Evolutionary conservation across 2,888 invertebrate genomes (phyloP).

Genomic region (Callyntrura guangdongensis): DNA sequence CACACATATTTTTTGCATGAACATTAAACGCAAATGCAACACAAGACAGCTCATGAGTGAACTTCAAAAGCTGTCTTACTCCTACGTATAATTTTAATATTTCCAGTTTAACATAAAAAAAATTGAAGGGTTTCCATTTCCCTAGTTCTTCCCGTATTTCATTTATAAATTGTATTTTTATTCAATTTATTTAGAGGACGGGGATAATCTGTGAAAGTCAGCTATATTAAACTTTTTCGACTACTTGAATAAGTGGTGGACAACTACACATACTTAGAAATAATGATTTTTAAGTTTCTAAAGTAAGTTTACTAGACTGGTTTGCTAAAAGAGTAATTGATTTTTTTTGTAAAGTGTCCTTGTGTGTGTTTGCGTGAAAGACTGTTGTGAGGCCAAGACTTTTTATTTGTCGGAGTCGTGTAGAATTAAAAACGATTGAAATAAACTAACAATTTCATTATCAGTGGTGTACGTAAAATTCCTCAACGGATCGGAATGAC

Average conservation of each 20-base stretch:
- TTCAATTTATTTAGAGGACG: too few species aligned
- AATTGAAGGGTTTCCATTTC: too few species aligned
- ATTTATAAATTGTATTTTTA: too few species aligned
- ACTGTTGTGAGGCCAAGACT: not conserved
- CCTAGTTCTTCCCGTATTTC: too few species aligned
- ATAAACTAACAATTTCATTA: constrained; percentile 9
- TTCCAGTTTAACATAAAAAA: not conserved
- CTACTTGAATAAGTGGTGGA: not conserved
- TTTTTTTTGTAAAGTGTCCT: constrained; percentile 10
- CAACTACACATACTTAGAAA: too few species aligned
- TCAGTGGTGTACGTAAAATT: constrained; percentile 24
- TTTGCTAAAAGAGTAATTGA: not conserved
- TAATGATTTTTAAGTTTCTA: constrained; percentile 37
- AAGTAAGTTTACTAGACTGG: not conserved
- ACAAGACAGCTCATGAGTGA: too few species aligned
- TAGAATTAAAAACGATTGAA: not conserved
- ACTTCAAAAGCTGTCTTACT: too few species aligned
- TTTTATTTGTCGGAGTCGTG: too few species aligned
- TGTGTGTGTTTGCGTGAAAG: constrained; percentile 13
- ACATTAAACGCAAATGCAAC: too few species aligned
- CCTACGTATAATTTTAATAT: not conserved
- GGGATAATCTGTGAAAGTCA: not conserved
- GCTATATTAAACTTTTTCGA: not conserved
- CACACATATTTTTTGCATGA: too few species aligned
- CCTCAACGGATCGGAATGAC: constrained; percentile 76